A percentile compares a stretch with the other conserved stretches of the same genome.
Evolutionary conservation across 2,888 invertebrate species (phyloP).

Genomic region (Teinopalpus imperialis): DNA sequence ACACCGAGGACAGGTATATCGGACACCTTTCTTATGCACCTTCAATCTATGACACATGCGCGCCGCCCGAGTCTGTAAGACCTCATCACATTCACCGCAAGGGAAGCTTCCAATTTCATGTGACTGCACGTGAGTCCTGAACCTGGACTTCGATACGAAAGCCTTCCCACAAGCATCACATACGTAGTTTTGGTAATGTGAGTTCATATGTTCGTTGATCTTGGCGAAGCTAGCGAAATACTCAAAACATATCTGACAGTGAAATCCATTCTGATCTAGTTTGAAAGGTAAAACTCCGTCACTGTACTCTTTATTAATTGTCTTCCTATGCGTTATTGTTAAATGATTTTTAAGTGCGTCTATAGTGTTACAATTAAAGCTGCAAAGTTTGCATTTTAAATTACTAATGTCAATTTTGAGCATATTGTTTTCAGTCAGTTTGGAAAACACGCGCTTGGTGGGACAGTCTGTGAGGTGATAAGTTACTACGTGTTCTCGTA

Average conservation of each 20-base stretch:
- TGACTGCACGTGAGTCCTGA: constrained; percentile 63
- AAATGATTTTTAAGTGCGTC: constrained; percentile 60
- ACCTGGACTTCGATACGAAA: constrained; percentile 64
- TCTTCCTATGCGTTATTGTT: constrained; percentile 44
- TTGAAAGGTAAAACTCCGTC: constrained; percentile 72
- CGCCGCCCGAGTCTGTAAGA: constrained; percentile 55
- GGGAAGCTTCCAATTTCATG: constrained; percentile 62
- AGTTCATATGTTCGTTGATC: constrained; percentile 70
- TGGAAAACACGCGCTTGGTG: constrained; percentile 58
- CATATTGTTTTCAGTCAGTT: constrained; percentile 71
- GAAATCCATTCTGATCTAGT: constrained; percentile 48
- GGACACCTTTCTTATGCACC: constrained; percentile 57
- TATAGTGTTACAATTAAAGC: constrained; percentile 41
- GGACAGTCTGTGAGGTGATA: constrained; percentile 53
- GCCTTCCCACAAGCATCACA: constrained; percentile 71
- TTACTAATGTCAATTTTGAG: constrained; percentile 66
- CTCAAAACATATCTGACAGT: constrained; percentile 60
- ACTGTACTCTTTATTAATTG: constrained; percentile 48
- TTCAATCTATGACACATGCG: constrained; percentile 57
- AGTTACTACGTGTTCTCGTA: constrained; percentile 52
- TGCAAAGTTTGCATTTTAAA: constrained; percentile 59
- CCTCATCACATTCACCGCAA: constrained; percentile 59
- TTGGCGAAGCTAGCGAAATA: constrained; percentile 54
- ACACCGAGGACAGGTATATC: constrained; percentile 68
- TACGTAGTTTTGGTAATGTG: constrained; percentile 66